Evolutionary conservation across 2,888 invertebrate species (phyloP).

Genomic region (Lacanobia wlatinum): DNA sequence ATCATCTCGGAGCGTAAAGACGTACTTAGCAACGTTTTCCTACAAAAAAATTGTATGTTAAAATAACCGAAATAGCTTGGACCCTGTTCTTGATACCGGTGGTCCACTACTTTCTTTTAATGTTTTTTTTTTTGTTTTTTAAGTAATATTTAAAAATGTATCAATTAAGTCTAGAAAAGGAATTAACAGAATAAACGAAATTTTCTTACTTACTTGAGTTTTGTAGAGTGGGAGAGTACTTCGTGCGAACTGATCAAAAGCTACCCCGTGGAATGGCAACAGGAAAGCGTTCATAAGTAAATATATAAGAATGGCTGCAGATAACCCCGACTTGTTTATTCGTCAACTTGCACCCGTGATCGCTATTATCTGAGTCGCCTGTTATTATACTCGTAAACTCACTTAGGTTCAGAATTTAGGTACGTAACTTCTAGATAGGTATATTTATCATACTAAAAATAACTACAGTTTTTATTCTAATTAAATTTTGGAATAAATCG

Average conservation of each 20-base stretch:
- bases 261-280: constrained; percentile 70
- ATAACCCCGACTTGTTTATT: constrained; percentile 84
- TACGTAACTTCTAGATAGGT: constrained; percentile 26
- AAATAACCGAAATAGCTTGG: too few species aligned
- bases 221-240: constrained; percentile 51
- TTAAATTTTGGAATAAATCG: constrained; percentile 1
- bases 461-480: neutral
- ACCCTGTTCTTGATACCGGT: too few species aligned
- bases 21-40: too few species aligned
- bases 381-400: constrained; percentile 68
- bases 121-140: too few species aligned
- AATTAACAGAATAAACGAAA: neutral
- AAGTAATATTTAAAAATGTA: too few species aligned
- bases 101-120: too few species aligned
- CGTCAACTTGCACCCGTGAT: constrained; percentile 68
- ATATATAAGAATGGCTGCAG: constrained; percentile 77
- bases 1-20: neutral
- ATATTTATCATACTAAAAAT: constrained; percentile 9
- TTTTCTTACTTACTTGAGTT: constrained; percentile 75
- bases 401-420: constrained; percentile 36
- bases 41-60: neutral
- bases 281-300: constrained; percentile 70
- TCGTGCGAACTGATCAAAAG: constrained; percentile 71
- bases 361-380: constrained; percentile 74
- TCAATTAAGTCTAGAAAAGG: too few species aligned